Evolutionary conservation across 1,140 invertebrate genomes (phyloP).

Genomic region (Alviniconcha marisindica): DNA sequence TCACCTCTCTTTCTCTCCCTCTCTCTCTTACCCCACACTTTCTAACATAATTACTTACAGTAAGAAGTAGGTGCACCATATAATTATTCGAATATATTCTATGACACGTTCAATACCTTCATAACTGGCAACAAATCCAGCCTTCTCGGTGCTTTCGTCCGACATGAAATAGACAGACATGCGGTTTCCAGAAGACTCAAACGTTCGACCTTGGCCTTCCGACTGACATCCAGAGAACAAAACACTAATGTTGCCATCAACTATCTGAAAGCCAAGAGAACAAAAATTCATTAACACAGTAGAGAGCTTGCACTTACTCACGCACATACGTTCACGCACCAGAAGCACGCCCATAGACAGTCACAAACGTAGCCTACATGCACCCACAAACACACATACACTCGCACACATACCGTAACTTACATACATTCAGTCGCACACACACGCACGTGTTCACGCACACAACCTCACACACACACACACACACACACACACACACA

Average conservation of each 20-base stretch:
- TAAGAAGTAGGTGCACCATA: no score
- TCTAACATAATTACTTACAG: no score
- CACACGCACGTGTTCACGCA: background rate
- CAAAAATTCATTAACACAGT: no score
- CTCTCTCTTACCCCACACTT: no score
- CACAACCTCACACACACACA: background rate
- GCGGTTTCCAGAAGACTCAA: background rate
- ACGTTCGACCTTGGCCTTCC: background rate
- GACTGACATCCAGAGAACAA: background rate
- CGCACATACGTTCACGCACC: no score
- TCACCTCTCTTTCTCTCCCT: no score
- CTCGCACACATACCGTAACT: background rate
- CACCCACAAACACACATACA: background rate
- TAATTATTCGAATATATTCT: no score
- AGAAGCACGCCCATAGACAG: no score
- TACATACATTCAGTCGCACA: background rate
- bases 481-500: background rate
- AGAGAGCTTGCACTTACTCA: no score
- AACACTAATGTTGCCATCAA: background rate
- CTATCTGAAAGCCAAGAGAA: background rate
- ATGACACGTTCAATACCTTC: no score
- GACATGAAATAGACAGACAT: background rate
- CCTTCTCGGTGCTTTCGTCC: constrained; percentile 7
- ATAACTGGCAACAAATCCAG: constrained; percentile 14
- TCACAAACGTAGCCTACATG: background rate